Conservation (phyloP, 2,888 invertebrate genomes). For the Aspidiotus destructor region DNA sequence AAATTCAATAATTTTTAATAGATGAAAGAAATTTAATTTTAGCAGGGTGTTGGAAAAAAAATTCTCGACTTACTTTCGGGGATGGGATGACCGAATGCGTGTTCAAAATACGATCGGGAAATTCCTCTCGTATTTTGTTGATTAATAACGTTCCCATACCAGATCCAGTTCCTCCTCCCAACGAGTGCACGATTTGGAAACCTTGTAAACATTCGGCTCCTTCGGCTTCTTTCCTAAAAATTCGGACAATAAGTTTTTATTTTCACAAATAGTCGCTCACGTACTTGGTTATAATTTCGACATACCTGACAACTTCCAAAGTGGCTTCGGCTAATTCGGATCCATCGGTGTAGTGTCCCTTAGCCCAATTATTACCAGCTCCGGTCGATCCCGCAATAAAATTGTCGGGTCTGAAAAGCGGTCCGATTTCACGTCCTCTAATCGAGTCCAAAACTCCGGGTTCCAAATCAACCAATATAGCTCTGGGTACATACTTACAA, state of each 20-base stretch:
- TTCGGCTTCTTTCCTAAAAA: conserved; percentile 28
- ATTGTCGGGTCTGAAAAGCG: conserved; percentile 22
- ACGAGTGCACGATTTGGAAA: conserved; percentile 27
- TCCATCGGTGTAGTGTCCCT: conserved; percentile 27
- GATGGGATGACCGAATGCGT: conserved; percentile 29
- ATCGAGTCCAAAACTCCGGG: conserved; percentile 24
- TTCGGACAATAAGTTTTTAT: not conserved
- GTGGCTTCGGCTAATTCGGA: conserved; percentile 28
- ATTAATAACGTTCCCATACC: conserved; percentile 28
- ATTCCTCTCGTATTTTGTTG: conserved; percentile 30
- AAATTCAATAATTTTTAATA: conserved; percentile 2
- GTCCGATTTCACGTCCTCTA: conserved; percentile 23
- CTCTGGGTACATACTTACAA: conserved; percentile 26
- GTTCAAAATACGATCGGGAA: conserved; percentile 27
- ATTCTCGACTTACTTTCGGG: conserved; percentile 16
- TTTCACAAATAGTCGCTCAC: too few species aligned
- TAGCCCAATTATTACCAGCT: conserved; percentile 27
- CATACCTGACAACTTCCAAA: conserved; percentile 23
- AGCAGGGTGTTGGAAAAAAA: not conserved
- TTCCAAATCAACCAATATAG: conserved; percentile 26
- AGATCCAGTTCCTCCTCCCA: conserved; percentile 29
- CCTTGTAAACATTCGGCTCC: conserved; percentile 28
- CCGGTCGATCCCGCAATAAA: conserved; percentile 27
- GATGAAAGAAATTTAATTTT: not conserved
- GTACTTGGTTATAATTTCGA: not conserved